Evolutionary conservation across 2,113 vertebrate species (phyloP).

Genomic region (Ancistrus triradiatus): DNA sequence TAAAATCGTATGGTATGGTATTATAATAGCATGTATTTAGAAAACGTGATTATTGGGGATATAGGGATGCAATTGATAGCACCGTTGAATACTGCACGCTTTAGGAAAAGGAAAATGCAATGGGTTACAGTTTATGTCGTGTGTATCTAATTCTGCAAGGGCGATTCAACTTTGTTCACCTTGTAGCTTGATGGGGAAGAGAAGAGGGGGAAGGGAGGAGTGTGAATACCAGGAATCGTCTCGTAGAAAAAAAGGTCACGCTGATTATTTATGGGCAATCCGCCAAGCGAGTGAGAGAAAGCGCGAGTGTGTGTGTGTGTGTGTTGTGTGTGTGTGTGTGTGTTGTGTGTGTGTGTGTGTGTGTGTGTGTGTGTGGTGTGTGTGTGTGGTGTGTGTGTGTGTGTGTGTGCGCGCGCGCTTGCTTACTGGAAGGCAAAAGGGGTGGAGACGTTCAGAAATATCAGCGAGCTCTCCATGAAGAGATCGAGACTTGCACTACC

Average conservation of each 20-base stretch:
- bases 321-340: slow-evolving; percentile 42
- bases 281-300: slow-evolving; percentile 50
- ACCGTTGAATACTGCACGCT: too few species aligned
- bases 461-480: slow-evolving; percentile 42
- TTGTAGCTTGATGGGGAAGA: slow-evolving; percentile 49
- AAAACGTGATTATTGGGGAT: too few species aligned
- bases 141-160: too few species aligned
- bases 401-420: slow-evolving; percentile 37
- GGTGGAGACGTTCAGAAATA: slow-evolving; percentile 70
- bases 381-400: slow-evolving; percentile 39
- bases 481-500: slow-evolving; percentile 34
- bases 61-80: too few species aligned
- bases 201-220: slow-evolving; percentile 42
- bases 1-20: too few species aligned
- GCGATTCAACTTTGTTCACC: slow-evolving; percentile 62
- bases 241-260: slow-evolving; percentile 65
- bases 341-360: slow-evolving; percentile 42
- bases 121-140: too few species aligned
- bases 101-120: background rate
- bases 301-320: slow-evolving; percentile 36
- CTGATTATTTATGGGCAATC: slow-evolving; percentile 70
- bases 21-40: too few species aligned
- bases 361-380: slow-evolving; percentile 30
- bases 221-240: slow-evolving; percentile 77
- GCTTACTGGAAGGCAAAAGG: slow-evolving; percentile 67